These are phyloP conservation scores for Proterorhinus semilunaris DNA, from an alignment of 2,113 vertebrate species.

Conservation along the genomic window DNA sequence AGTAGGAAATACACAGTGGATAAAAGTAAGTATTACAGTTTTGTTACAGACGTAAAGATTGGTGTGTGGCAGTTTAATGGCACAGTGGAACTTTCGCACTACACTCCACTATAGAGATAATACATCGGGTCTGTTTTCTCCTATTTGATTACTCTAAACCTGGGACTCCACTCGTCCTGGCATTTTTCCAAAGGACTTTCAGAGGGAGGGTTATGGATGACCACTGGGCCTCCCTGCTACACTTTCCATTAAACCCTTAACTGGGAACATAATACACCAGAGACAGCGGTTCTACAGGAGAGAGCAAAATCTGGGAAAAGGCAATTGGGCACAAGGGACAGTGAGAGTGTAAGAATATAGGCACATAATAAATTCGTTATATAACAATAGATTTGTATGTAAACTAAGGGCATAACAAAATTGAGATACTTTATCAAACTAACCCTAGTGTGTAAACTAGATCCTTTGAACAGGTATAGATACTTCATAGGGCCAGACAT, in stretches of 20 bases:
- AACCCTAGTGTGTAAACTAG: too few species aligned
- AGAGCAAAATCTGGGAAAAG: background rate
- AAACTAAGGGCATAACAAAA: too few species aligned
- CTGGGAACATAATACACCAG: conserved; percentile 43
- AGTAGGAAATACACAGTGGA: background rate
- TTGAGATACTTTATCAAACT: too few species aligned
- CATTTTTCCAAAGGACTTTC: conserved; percentile 37
- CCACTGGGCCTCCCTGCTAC: conserved; percentile 35
- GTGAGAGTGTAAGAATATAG: too few species aligned
- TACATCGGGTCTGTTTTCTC: conserved; percentile 17
- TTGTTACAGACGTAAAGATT: background rate
- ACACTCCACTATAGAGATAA: conserved; percentile 24
- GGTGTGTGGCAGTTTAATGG: background rate
- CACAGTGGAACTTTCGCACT: background rate
- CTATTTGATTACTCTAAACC: conserved; percentile 37
- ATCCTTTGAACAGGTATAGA: too few species aligned
- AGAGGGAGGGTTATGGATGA: conserved; percentile 51
- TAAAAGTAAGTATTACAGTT: background rate
- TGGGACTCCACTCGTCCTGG: conserved; percentile 15
- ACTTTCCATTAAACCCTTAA: conserved; percentile 67
- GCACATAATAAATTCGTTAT: too few species aligned
- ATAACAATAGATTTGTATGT: too few species aligned
- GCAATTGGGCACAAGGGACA: background rate
- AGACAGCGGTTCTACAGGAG: conserved; percentile 14
- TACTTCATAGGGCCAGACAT: too few species aligned